phyloP scores from a whole-genome alignment of 2,888 invertebrate species.

The Trichacis sp. region DNA sequence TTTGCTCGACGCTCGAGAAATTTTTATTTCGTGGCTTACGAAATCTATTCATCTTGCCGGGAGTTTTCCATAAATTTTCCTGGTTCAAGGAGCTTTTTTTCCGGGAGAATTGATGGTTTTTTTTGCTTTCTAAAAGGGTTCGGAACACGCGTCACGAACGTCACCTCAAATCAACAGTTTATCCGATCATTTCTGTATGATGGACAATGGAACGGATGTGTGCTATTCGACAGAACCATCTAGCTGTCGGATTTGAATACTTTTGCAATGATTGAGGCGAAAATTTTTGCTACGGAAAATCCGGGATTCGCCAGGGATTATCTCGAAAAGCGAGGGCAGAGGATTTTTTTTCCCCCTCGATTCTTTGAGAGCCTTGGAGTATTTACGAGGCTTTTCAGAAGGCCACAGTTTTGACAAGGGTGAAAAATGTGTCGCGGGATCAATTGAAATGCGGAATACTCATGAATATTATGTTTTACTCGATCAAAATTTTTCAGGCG shows the following conservation, averaged over 20 bases:
- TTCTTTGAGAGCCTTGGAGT: not conserved
- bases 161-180: conserved; percentile 17
- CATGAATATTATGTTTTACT: not conserved
- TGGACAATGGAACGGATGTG: conserved; percentile 20
- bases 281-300: conserved; percentile 5
- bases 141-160: conserved; percentile 5
- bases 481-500: not conserved
- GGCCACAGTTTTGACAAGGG: conserved; percentile 31
- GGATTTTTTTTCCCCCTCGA: conserved; percentile 15
- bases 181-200: conserved; percentile 27
- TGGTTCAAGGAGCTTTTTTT: no score
- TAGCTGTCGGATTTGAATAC: conserved; percentile 2
- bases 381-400: conserved; percentile 14
- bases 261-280: conserved; percentile 2
- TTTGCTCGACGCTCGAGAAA: not conserved
- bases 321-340: conserved; percentile 1
- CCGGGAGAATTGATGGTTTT: no score
- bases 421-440: not conserved
- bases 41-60: not conserved
- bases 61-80: not conserved
- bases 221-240: conserved; percentile 5
- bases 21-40: not conserved
- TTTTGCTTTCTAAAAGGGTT: conserved; percentile 15
- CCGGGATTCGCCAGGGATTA: conserved; percentile 15
- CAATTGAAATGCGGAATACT: not conserved